These are phyloP conservation scores for Lophura nycthemera DNA, from an alignment of 2,113 vertebrate genomes.

Conservation along the genomic window DNA sequence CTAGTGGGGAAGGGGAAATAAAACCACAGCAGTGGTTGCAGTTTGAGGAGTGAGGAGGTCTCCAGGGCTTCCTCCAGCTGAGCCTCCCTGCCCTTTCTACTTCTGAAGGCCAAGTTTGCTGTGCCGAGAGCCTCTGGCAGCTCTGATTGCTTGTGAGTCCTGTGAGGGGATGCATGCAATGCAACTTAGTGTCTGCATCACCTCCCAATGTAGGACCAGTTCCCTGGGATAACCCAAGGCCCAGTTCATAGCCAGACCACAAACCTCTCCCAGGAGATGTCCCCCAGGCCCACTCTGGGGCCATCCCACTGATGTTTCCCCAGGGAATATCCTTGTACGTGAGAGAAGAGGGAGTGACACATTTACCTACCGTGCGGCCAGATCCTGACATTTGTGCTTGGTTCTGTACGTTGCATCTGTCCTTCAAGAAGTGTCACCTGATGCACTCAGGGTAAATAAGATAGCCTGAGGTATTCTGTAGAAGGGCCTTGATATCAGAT, in stretches of 20 bases:
- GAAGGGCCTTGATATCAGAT: neutral
- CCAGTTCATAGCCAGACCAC: neutral
- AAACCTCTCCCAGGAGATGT: neutral
- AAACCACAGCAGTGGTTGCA: neutral
- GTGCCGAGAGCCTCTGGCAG: neutral
- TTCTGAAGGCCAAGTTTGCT: neutral
- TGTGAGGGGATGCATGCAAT: neutral
- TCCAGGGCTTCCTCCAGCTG: neutral
- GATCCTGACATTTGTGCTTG: neutral
- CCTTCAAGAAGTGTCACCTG: neutral
- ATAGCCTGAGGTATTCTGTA: neutral
- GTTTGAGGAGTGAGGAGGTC: neutral
- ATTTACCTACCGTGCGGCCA: neutral
- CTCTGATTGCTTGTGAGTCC: neutral
- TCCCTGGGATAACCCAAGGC: fast-evolving
- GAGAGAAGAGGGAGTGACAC: neutral
- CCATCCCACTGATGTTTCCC: neutral
- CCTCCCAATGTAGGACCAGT: neutral
- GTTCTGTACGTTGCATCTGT: neutral
- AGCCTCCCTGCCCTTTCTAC: neutral
- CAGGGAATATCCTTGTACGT: fast-evolving
- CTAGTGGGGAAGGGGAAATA: neutral
- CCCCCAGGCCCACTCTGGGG: neutral
- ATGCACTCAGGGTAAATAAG: neutral
- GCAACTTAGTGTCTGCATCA: neutral